Evolutionary conservation across 2,797 vertebrate species (phyloP), one percentile per base, ranked within the genome.

Genomic region (Cynopterus sphinx): DNA sequence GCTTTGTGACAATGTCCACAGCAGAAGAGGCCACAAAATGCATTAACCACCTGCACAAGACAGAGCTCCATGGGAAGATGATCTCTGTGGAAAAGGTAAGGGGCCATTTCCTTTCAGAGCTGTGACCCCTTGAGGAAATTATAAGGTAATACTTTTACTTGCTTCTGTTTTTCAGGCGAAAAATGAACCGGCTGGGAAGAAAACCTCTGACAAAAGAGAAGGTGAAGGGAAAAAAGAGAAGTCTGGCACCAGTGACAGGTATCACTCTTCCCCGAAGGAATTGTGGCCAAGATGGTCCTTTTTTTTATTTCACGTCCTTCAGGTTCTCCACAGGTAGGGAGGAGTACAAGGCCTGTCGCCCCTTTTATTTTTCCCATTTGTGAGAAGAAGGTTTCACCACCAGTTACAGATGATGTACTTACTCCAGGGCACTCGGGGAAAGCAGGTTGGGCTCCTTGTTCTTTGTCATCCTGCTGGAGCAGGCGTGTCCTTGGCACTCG

Each of bases 1-100:
- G 99, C 59, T 99, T 99, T 9, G 99, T 99, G 86, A 99, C 99
- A 0, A 99, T 99, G 99, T 99, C 99, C 5, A 99, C 99, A 5
- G 98, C 98, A 0, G 99, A 99, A 41, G 99, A 99, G 95, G 99
- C 99, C 36, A 99, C 99, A 6, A 99, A 99, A 74, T 99, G 99
- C 63, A 99, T 99, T 94, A 99, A 95, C 85, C 99, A 99, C 97
- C 99, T 99, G 57, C 99, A 99, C 98, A 99, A 99, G 96, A 99
- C 99, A 0, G 99, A 99, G 97, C 98, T 99, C 59, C 99, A 99
- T 0, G 99, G 99, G 41, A 99, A 98, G 94, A 99, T 99, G 98
- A 99, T 99, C 97, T 99, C 99, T 1, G 99, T 99, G 59, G 99
- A 99, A 98, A 99, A 99, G 98, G 99, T 99, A 94, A 97, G 99